These are phyloP conservation scores for Chironomus riparius DNA, from an alignment of 2,888 invertebrate genomes.

Conservation along the genomic window DNA sequence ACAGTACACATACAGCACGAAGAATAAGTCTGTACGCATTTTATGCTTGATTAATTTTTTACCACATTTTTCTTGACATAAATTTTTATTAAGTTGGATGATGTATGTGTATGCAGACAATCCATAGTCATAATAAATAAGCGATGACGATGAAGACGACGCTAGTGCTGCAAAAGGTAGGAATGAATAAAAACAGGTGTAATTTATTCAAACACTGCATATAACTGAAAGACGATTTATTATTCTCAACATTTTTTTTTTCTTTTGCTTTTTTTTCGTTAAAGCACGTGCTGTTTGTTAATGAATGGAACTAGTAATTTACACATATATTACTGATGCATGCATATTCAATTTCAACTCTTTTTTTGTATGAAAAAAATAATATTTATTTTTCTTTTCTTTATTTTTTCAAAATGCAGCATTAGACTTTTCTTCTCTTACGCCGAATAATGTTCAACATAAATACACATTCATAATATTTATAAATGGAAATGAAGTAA, in stretches of 20 bases:
- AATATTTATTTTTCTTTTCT: too few species aligned
- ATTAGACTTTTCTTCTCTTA: too few species aligned
- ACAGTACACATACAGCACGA: too few species aligned
- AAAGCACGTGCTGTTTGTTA: slow-evolving; percentile 20
- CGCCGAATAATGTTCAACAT: too few species aligned
- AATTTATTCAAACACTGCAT: slow-evolving; percentile 25
- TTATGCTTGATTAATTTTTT: slow-evolving; percentile 18
- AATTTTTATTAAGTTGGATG: background rate
- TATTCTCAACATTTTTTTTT: background rate
- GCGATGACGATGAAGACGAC: background rate
- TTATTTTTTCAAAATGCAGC: too few species aligned
- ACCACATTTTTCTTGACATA: background rate
- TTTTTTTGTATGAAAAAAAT: background rate
- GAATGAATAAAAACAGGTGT: slow-evolving; percentile 11
- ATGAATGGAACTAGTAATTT: slow-evolving; percentile 22
- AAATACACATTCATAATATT: background rate
- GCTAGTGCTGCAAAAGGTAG: background rate
- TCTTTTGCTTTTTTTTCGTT: background rate
- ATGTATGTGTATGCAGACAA: background rate
- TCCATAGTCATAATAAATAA: background rate
- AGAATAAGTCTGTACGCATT: background rate
- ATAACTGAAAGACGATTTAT: slow-evolving; percentile 15
- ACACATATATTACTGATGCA: background rate
- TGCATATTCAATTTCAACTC: background rate
- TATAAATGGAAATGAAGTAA: background rate